A percentile compares a stretch with the other conserved stretches of the same genome.
phyloP scores from a whole-genome alignment of 2,797 vertebrate species.

The Sphaeramia orbicularis region DNA sequence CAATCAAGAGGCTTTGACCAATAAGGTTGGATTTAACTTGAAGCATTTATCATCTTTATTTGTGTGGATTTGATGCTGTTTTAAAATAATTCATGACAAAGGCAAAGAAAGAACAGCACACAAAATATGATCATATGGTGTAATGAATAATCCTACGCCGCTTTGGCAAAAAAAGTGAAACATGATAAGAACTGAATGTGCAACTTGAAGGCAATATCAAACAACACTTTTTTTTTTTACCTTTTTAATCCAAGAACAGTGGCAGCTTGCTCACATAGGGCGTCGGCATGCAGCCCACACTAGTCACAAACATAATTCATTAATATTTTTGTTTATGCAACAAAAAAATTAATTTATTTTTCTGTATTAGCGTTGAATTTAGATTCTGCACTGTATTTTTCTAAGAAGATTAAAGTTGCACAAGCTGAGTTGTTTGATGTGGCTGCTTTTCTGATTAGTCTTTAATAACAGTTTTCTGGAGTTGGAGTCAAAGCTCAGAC shows the following conservation, averaged over 20 bases:
- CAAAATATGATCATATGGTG: constrained; percentile 31
- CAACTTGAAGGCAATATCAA: constrained; percentile 40
- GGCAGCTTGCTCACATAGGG: constrained; percentile 3
- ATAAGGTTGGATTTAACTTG: too few relatives aligned
- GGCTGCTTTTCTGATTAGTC: too few relatives aligned
- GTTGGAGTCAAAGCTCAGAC: too few relatives aligned
- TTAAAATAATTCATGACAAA: constrained; percentile 8
- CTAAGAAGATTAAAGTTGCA: too few relatives aligned
- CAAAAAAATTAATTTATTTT: too few relatives aligned
- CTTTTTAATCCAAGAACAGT: constrained; percentile 11
- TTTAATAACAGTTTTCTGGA: too few relatives aligned
- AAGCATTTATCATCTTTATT: too few relatives aligned
- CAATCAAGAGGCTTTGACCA: neutral
- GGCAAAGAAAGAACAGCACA: constrained; percentile 8
- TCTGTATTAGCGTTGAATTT: too few relatives aligned
- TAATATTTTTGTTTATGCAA: too few relatives aligned
- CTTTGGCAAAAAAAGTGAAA: constrained; percentile 42
- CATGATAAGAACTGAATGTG: constrained; percentile 32
- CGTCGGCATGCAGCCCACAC: constrained; percentile 3
- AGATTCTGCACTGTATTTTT: too few relatives aligned
- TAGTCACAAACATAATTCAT: constrained; percentile 7
- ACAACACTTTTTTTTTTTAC: constrained; percentile 28
- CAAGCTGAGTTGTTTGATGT: too few relatives aligned
- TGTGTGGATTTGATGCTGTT: neutral
- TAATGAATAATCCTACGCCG: constrained; percentile 32